These are phyloP conservation scores for Ispidina picta DNA, from an alignment of 2,797 vertebrate genomes.

Conservation along the genomic window DNA sequence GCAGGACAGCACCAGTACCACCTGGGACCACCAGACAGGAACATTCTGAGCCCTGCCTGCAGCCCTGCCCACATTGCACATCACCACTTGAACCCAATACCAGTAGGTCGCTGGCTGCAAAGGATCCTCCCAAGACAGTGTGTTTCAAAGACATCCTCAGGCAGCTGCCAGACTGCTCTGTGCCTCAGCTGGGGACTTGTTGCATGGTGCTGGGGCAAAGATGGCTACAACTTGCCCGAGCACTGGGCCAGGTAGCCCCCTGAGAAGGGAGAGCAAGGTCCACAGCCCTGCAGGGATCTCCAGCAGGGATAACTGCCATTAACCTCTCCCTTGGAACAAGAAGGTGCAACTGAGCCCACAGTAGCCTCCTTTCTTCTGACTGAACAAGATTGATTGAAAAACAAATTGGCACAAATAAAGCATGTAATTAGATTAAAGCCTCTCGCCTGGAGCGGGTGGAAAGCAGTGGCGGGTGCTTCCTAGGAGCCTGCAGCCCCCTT, in stretches of 20 bases:
- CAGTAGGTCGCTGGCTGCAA: fast-evolving
- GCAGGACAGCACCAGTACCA: neutral
- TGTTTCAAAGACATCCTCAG: neutral
- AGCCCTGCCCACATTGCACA: neutral
- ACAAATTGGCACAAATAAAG: conserved; percentile 98
- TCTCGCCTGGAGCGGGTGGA: conserved; percentile 74
- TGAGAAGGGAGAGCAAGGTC: neutral
- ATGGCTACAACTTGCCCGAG: neutral
- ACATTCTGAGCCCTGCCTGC: neutral
- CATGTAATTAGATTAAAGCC: conserved; percentile 98
- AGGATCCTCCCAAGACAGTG: fast-evolving
- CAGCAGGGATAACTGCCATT: conserved; percentile 54
- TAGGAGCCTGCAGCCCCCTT: neutral
- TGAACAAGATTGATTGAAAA: conserved; percentile 94
- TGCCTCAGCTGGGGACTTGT: fast-evolving
- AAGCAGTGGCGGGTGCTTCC: neutral
- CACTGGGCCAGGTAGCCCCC: neutral
- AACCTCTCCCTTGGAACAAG: conserved; percentile 81
- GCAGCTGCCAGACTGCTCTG: neutral
- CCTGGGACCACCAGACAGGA: neutral
- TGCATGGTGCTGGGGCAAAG: neutral
- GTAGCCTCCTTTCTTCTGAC: conserved; percentile 85
- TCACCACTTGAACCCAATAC: fast-evolving
- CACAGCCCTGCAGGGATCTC: neutral
- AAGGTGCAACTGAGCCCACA: conserved; percentile 84